Evolutionary conservation across 2,113 vertebrate species (phyloP).

Genomic region (Phaethon lepturus): DNA sequence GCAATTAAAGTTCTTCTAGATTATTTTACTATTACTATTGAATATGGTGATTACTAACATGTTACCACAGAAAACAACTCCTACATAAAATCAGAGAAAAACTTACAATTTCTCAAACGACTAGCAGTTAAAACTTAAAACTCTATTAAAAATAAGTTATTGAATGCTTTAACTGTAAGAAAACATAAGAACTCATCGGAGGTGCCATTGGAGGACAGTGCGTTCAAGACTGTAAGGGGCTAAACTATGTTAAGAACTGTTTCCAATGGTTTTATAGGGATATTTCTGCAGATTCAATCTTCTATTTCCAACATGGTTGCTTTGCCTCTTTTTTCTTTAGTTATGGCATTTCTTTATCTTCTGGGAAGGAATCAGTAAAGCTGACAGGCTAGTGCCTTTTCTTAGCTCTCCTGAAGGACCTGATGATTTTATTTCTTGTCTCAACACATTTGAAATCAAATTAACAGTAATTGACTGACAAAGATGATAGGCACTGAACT

Average conservation of each 20-base stretch:
- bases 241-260: not conserved
- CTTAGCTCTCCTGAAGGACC: not conserved
- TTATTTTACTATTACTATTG: not conserved
- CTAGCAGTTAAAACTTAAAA: not conserved
- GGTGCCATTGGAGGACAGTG: not conserved
- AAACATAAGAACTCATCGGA: not conserved
- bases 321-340: not conserved
- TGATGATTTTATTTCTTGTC: not conserved
- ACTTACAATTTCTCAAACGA: not conserved
- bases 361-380: not conserved
- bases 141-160: not conserved
- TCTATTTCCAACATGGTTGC: not conserved
- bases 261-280: not conserved
- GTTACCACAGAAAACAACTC: not conserved
- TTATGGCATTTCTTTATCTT: not conserved
- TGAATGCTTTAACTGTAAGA: not conserved
- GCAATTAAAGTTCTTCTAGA: not conserved
- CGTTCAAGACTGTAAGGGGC: not conserved
- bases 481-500: not conserved
- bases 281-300: not conserved
- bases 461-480: not conserved
- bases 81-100: not conserved
- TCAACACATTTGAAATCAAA: not conserved
- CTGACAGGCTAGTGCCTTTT: not conserved
- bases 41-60: not conserved